Base-by-base conservation (phyloP, 2,888 invertebrate genomes). In the Dusona sp. region DNA sequence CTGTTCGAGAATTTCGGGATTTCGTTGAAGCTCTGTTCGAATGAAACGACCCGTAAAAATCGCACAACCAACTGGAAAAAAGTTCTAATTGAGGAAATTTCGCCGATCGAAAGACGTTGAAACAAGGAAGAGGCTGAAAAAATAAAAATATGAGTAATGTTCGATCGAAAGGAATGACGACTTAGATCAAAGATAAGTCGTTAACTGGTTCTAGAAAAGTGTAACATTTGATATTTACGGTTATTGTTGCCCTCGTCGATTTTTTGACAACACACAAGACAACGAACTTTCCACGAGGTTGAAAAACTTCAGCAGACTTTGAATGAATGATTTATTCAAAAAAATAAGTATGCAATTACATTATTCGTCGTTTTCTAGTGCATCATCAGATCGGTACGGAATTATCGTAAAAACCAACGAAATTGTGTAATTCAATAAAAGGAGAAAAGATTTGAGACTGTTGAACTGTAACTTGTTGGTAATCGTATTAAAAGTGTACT, bases 311-410 rank as follows among this genome's bases (percentile, higher is more conserved):
- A 11, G 57, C 13, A 29, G 25, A 25, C 22, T 13, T 68, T 61
- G 36, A 74, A 61, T 75, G 45, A 68, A 68, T 61, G 2, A 57
- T 82, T 82, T 82, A 82, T 82, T 75, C 45, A 25, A 83, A 51
- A 77, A 77, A 68, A 61, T n/a, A 72, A 68, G 29, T 29, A 57
- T 22, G 29, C 38, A 68, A 42, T 22, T 42, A 42, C 11, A 68
- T 68, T 75, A 29, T 22, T 11, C 29, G n/a, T n/a, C 8, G n/a
- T 54, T 29, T 25, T 36, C 54, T 65, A 54, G 33, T 65, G 74
- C 33, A 70, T 38, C 68, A 36, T 25, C 3, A 13, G 61, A 48
- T 38, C 3, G 36, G 57, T 19, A 29, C 29, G 16, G 3, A 75
- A 64, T 61, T 22, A 68, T 75, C 42, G 33, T 64, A 61, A 25